phyloP scores from a whole-genome alignment of 2,888 invertebrate species.

The Callosobruchus maculatus region DNA sequence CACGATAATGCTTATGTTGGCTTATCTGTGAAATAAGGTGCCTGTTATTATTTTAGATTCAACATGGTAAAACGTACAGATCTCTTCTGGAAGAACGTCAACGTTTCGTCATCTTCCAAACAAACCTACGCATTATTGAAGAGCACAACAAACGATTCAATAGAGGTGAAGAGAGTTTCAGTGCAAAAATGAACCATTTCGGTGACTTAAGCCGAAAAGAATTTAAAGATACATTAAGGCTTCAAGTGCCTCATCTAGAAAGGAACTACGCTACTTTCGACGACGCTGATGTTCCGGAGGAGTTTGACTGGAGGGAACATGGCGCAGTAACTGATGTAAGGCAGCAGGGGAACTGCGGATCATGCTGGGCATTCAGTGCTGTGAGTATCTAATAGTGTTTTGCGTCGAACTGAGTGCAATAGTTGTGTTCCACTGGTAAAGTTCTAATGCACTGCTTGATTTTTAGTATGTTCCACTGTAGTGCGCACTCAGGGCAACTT shows the following conservation, averaged over 20 bases:
- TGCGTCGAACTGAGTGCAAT: too few relatives aligned
- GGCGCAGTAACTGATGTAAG: constrained; percentile 27
- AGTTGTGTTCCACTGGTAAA: too few relatives aligned
- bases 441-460: too few relatives aligned
- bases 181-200: constrained; percentile 17
- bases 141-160: neutral
- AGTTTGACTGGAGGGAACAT: constrained; percentile 27
- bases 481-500: too few relatives aligned
- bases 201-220: constrained; percentile 21
- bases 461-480: too few relatives aligned
- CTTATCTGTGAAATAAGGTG: too few relatives aligned
- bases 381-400: constrained; percentile 21
- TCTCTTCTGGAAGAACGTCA: neutral
- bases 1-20: too few relatives aligned
- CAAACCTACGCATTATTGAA: neutral
- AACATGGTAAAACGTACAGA: neutral
- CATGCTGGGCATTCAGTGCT: constrained; percentile 27
- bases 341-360: constrained; percentile 26
- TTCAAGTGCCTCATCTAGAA: constrained; percentile 1
- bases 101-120: neutral
- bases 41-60: neutral
- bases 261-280: constrained; percentile 1
- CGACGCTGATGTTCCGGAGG: constrained; percentile 13
- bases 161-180: neutral
- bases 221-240: constrained; percentile 9